Percentiles rank a stretch among this genome's conserved stretches.
These are phyloP conservation scores for Microctonus brassicae DNA, from an alignment of 2,888 invertebrate species.

Conservation along the genomic window DNA sequence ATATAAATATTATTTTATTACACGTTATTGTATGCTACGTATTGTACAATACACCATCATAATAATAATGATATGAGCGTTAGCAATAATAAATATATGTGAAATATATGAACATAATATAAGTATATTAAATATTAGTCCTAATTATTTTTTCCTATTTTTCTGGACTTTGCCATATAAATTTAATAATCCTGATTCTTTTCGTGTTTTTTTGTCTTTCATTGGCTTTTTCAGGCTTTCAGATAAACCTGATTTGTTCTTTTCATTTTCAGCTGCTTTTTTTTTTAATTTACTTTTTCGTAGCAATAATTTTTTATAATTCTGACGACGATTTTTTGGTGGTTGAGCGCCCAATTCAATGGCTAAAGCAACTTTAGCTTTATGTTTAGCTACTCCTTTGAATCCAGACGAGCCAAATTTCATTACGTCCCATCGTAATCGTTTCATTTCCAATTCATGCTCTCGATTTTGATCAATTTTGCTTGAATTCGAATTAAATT, in stretches of 20 bases:
- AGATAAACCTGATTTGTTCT: slow-evolving; percentile 51
- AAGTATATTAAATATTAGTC: slow-evolving; percentile 42
- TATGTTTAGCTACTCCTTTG: slow-evolving; percentile 77
- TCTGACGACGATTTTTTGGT: slow-evolving; percentile 76
- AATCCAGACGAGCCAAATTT: slow-evolving; percentile 88
- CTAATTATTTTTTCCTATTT: slow-evolving; percentile 37
- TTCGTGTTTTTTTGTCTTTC: slow-evolving; percentile 38
- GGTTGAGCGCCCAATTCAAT: slow-evolving; percentile 89
- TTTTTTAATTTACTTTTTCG: slow-evolving; percentile 74
- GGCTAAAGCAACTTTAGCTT: slow-evolving; percentile 83
- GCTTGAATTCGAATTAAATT: background rate
- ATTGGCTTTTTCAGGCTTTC: slow-evolving; percentile 50
- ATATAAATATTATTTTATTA: slow-evolving; percentile 65
- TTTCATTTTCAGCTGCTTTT: slow-evolving; percentile 65
- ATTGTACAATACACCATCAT: slow-evolving; percentile 47
- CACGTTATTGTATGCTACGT: slow-evolving; percentile 60
- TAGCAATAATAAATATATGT: slow-evolving; percentile 40
- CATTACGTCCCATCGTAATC: slow-evolving; percentile 83
- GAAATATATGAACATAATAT: slow-evolving; percentile 43
- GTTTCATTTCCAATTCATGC: slow-evolving; percentile 80
- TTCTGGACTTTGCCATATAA: slow-evolving; percentile 60
- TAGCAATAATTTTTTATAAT: slow-evolving; percentile 80
- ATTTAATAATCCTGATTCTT: slow-evolving; percentile 53
- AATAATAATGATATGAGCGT: slow-evolving; percentile 13
- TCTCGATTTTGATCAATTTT: slow-evolving; percentile 55